Evolutionary conservation across 2,888 invertebrate genomes (phyloP), one percentile per base, ranked within the genome.

Genomic region (Acanthococcus lagerstroemiae): DNA sequence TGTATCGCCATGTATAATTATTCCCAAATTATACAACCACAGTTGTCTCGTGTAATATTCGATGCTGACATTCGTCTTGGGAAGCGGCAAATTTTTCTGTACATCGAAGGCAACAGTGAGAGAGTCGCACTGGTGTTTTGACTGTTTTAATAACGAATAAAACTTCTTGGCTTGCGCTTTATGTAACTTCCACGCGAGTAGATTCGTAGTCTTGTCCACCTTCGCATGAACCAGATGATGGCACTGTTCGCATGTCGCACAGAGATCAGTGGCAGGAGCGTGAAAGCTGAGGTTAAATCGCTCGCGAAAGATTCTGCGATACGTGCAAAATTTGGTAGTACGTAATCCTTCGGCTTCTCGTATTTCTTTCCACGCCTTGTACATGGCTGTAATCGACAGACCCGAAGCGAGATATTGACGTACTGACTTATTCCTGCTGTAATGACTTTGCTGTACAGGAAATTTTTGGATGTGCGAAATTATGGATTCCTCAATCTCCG

Each of bases 371-470:
- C 45, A 57, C n/a, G 24, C 24, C 25, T 1, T 22, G 44, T 22
- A 57, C 45, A 57, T 30, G 24, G 19, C 22, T 4, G 17, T 30
- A 4, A 57, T 44, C 25, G 57, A 57, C 44, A 57, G 4, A 25
- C 24, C 44, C 25, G 57, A 24, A 22, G 44, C 22, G 25, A 57
- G 44, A 45, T 57, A 57, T 24, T 30, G 44, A 15, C 57, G 57
- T 22, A 17, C 44, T 22, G 57, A 44, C 19, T 55, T 26, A 25
- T 55, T 9, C 26, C 55, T 22, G 27, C 24, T 25, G 27, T 55
- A 55, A 44, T 57, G 21, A n/a, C 57, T 57, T 45, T 57, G 24
- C 21, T 44, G 30, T 25, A 44, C 24, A 44, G 25, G 30, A n/a
- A 57, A 57, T 44, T 17, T 30, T 1, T 19, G 30, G n/a, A 57